These are phyloP conservation scores for Hypocryptadius cinnamomeus DNA, from an alignment of 2,113 vertebrate species.

Conservation along the genomic window DNA sequence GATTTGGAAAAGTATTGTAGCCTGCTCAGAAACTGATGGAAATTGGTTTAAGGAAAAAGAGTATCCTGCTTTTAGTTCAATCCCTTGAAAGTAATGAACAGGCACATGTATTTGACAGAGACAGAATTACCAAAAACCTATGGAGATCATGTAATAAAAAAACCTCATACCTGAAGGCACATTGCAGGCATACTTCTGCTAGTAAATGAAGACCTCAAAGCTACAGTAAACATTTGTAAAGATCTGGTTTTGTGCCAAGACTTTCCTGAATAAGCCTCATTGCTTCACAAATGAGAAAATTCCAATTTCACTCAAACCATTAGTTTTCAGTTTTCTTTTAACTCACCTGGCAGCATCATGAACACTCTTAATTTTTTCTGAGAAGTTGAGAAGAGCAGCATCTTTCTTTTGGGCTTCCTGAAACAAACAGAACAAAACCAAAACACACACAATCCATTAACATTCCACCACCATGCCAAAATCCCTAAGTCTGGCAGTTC, in stretches of 20 bases:
- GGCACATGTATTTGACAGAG: neutral
- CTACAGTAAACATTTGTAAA: constrained; percentile 31
- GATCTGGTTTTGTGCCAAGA: constrained; percentile 4
- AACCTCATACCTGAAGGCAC: constrained; percentile 1
- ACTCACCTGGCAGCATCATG: constrained; percentile 88
- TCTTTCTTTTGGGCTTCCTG: constrained; percentile 98
- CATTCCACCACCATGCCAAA: constrained; percentile 9
- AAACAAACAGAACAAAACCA: constrained; percentile 59
- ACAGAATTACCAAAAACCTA: neutral
- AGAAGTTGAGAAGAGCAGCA: constrained; percentile 81
- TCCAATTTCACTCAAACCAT: neutral
- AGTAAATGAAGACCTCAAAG: constrained; percentile 15
- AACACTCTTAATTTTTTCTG: constrained; percentile 85
- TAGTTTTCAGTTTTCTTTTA: neutral
- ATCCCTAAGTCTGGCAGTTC: neutral
- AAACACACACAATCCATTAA: constrained; percentile 44
- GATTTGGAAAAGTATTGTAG: neutral
- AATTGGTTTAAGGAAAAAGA: neutral
- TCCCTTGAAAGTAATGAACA: neutral
- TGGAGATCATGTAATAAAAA: neutral
- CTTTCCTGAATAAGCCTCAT: neutral
- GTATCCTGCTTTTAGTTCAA: neutral
- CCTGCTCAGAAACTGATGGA: neutral
- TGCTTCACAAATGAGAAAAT: neutral
- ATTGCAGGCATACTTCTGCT: constrained; percentile 22